Conservation (phyloP, 2,888 invertebrate genomes). For the Polia nebulosa region DNA sequence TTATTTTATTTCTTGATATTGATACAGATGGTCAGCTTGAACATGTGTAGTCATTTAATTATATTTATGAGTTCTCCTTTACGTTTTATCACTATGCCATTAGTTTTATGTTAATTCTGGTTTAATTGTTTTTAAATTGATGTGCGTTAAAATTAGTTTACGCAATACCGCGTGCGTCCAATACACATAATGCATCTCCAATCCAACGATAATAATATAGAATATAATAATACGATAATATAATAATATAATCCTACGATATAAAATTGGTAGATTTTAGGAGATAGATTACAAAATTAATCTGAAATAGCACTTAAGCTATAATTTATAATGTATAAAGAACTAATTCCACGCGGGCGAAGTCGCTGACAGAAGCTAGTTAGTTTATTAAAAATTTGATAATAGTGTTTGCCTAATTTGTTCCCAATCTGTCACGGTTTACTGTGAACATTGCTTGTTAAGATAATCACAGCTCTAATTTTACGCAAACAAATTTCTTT, state of each 20-base stretch:
- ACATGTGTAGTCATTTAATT: background rate
- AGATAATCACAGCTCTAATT: constrained; percentile 25
- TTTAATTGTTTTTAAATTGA: constrained; percentile 13
- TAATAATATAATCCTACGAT: no score
- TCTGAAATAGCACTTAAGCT: no score
- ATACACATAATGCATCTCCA: background rate
- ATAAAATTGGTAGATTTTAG: no score
- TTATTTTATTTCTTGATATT: constrained; percentile 28
- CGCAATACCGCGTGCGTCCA: background rate
- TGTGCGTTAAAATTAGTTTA: background rate
- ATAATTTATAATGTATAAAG: no score
- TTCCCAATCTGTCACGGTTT: background rate
- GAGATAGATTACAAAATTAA: no score
- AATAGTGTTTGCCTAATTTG: background rate
- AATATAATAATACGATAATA: no score
- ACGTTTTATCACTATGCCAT: background rate
- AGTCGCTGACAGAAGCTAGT: no score
- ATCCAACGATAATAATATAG: no score
- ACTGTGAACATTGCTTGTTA: constrained; percentile 18
- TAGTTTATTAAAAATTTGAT: background rate
- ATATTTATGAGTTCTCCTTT: background rate
- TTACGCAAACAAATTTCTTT: constrained; percentile 39
- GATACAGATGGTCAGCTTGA: constrained; percentile 31
- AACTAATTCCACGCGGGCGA: no score
- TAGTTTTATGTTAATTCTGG: background rate